Evolutionary conservation across 35 echinoderm and acorn worm species (phyloP).

Genomic region (Heliocidaris erythrogramma): DNA sequence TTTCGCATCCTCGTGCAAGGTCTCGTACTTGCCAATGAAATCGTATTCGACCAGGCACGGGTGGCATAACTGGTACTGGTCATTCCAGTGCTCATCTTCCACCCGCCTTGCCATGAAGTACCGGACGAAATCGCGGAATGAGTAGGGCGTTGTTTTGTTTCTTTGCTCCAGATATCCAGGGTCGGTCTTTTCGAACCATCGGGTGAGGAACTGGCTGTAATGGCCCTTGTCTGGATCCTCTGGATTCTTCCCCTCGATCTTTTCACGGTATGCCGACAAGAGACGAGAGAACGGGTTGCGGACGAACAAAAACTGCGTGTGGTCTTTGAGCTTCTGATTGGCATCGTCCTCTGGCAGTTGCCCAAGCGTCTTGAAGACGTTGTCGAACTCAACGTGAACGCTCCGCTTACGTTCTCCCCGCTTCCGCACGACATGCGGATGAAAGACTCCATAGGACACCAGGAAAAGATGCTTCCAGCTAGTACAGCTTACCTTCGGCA

Average conservation of each 20-base stretch:
- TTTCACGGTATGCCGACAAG: slow-evolving; percentile 34
- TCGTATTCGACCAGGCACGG: slow-evolving; percentile 32
- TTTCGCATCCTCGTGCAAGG: not conserved
- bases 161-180: not conserved
- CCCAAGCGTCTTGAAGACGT: not conserved
- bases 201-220: not conserved
- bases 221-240: not conserved
- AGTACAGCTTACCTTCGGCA: slow-evolving; percentile 38
- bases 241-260: not conserved
- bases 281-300: slow-evolving; percentile 30
- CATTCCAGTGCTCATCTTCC: slow-evolving; percentile 40
- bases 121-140: not conserved
- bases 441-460: not conserved
- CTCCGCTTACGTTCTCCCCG: not conserved
- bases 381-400: not conserved
- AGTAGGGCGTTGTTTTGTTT: not conserved
- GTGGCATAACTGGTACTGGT: slow-evolving; percentile 22
- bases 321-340: not conserved
- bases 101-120: slow-evolving; percentile 11
- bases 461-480: slow-evolving; percentile 37
- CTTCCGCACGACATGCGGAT: not conserved
- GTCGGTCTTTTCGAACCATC: slow-evolving; percentile 9
- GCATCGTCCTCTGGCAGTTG: not conserved
- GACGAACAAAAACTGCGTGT: slow-evolving; percentile 31
- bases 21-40: slow-evolving; percentile 34